phyloP scores from a whole-genome alignment of 2,797 vertebrate genomes.

The Propithecus perrieri region DNA sequence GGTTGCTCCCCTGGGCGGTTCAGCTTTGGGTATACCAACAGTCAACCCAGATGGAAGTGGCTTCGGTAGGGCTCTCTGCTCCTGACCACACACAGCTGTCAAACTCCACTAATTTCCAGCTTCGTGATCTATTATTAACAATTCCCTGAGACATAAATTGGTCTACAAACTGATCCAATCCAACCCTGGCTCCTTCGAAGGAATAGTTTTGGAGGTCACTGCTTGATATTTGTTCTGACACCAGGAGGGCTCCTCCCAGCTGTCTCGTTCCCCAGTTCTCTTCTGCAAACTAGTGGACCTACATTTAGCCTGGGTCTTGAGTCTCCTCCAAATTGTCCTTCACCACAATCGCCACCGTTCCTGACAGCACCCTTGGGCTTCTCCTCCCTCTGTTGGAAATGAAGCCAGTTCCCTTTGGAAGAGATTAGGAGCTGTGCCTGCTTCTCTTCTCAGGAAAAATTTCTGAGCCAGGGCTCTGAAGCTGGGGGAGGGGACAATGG shows the following conservation, averaged over 20 bases:
- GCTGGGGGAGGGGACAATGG: fast-evolving
- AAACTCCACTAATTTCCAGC: neutral
- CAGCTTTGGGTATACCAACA: neutral
- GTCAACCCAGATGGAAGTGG: neutral
- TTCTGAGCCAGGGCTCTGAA: neutral
- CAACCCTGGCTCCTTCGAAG: neutral
- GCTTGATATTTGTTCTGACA: neutral
- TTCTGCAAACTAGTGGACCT: neutral
- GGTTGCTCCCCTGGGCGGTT: neutral
- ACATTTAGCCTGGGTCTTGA: neutral
- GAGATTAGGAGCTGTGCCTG: neutral
- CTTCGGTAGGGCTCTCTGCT: neutral
- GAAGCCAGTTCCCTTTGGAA: neutral
- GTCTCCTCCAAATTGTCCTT: neutral
- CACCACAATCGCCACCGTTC: neutral
- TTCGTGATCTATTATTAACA: neutral
- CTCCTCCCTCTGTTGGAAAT: neutral
- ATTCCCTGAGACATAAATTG: neutral
- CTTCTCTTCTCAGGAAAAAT: neutral
- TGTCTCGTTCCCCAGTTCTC: neutral
- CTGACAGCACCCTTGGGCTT: neutral
- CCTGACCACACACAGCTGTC: neutral
- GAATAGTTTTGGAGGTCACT: neutral
- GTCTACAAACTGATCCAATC: neutral
- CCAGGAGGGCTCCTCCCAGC: neutral